These are phyloP conservation scores for Sinocyclocheilus anshuiensis DNA, from an alignment of 2,113 vertebrate genomes.

Conservation along the genomic window DNA sequence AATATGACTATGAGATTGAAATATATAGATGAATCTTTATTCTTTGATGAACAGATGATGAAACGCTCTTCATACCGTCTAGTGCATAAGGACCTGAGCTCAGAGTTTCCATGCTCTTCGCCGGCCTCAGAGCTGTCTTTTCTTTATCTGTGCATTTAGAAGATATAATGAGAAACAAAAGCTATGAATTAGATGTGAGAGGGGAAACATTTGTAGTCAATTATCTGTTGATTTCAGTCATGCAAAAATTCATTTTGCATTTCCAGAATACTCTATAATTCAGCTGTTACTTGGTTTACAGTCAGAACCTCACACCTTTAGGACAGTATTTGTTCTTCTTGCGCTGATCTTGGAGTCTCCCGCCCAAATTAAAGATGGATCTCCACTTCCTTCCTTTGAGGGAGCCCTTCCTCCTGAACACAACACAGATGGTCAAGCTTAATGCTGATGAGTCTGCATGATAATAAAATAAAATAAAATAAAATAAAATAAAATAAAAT, in stretches of 20 bases:
- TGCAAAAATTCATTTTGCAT: background rate
- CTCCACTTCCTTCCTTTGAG: conserved; percentile 92
- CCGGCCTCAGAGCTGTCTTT: conserved; percentile 77
- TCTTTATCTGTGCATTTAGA: conserved; percentile 72
- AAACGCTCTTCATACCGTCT: conserved; percentile 70
- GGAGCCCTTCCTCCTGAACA: conserved; percentile 87
- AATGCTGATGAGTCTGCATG: no score
- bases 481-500: no score
- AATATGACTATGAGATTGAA: no score
- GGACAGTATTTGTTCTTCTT: conserved; percentile 76
- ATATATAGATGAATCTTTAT: no score
- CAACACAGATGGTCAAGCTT: conserved; percentile 20
- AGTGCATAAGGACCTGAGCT: conserved; percentile 68
- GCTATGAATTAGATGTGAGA: background rate
- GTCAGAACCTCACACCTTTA: conserved; percentile 73
- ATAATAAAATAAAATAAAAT: no score
- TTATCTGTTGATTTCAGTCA: background rate
- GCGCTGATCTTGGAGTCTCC: conserved; percentile 81
- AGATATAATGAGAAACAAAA: background rate
- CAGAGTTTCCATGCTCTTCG: conserved; percentile 95
- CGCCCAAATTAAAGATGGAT: conserved; percentile 92
- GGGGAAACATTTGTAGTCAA: background rate
- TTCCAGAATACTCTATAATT: background rate
- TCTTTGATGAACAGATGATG: background rate
- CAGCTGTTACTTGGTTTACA: background rate